Percentiles rank a stretch among this genome's conserved stretches.
Evolutionary conservation across 2,113 vertebrate genomes (phyloP).

Genomic region (rat (Rattus norvegicus)): GRCr8 NC_086021.1:122194001-122194500

Average conservation of each 20-base stretch:
- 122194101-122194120: background rate
- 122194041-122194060: background rate
- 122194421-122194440: background rate
- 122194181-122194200: background rate
- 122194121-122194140: background rate
- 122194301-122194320: background rate
- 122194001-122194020: background rate
- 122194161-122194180: background rate
- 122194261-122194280: background rate
- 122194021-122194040: background rate
- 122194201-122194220: background rate
- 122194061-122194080: background rate
- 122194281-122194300: background rate
- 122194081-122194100: background rate
- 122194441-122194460: background rate
- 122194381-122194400: background rate
- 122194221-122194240: background rate
- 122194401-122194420: background rate
- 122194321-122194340: background rate
- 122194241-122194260: background rate
- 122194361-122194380: background rate
- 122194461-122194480: background rate
- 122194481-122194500: background rate
- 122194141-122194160: conserved; percentile 8
- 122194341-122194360: background rate